These are phyloP conservation scores for Drosophila pruinosa DNA, from an alignment of 1,140 invertebrate species.

Conservation along the genomic window DNA sequence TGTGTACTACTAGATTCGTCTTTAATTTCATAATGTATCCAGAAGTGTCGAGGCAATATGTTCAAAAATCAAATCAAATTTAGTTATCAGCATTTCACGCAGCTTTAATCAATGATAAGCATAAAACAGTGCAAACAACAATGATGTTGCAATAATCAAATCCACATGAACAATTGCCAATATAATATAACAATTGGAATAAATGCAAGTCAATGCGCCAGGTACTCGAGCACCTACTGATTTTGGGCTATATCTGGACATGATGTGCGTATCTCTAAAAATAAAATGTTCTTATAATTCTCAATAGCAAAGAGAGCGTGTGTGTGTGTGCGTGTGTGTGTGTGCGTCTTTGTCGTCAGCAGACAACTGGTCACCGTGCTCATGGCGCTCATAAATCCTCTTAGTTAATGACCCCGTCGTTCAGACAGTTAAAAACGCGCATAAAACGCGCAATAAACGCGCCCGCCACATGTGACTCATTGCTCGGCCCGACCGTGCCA, in stretches of 20 bases:
- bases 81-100: slow-evolving; percentile 51
- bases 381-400: slow-evolving; percentile 74
- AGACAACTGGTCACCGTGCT: slow-evolving; percentile 47
- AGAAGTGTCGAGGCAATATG: neutral
- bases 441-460: slow-evolving; percentile 69
- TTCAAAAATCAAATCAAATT: slow-evolving; percentile 37
- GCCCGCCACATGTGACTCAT: slow-evolving; percentile 56
- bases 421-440: slow-evolving; percentile 72
- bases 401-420: slow-evolving; percentile 78
- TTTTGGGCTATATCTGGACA: neutral
- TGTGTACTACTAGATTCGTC: neutral
- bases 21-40: slow-evolving; percentile 3
- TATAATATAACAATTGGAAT: slow-evolving; percentile 6
- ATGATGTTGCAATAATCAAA: slow-evolving; percentile 53
- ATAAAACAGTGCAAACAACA: slow-evolving; percentile 10
- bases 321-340: neutral
- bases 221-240: neutral
- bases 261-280: slow-evolving; percentile 19
- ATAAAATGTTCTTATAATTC: slow-evolving; percentile 50
- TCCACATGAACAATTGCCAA: no score
- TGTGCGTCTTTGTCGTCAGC: neutral
- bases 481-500: neutral
- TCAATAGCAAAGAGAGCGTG: slow-evolving; percentile 11
- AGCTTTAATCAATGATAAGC: slow-evolving; percentile 19
- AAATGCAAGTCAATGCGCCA: no score